Percentiles rank a stretch among this genome's conserved stretches.
phyloP scores from a whole-genome alignment of 1,140 invertebrate species.

The Drosophila trapezifrons region DNA sequence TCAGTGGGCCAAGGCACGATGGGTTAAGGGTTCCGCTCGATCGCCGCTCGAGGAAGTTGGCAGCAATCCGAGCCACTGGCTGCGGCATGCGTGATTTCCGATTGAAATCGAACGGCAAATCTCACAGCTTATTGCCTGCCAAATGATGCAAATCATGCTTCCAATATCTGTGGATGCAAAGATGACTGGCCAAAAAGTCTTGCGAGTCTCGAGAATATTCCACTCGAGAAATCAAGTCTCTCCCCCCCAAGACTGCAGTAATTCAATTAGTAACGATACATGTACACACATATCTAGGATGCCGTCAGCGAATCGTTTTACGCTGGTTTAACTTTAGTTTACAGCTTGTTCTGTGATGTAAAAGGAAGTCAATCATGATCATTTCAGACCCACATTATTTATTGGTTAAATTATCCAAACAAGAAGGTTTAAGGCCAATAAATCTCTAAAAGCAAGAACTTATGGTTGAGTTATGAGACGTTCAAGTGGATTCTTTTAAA shows the following conservation, averaged over 20 bases:
- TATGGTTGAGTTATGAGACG: not conserved
- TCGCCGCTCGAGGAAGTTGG: slow-evolving; percentile 43
- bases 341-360: slow-evolving; percentile 5
- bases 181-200: slow-evolving; percentile 36
- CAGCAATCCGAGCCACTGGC: slow-evolving; percentile 26
- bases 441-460: not conserved
- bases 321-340: slow-evolving; percentile 4
- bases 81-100: slow-evolving; percentile 47
- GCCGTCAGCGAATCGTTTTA: slow-evolving; percentile 5
- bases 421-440: not conserved
- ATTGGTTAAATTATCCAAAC: not conserved
- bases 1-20: slow-evolving; percentile 3
- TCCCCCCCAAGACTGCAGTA: slow-evolving; percentile 23
- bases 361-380: not conserved
- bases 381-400: not conserved
- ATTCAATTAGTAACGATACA: slow-evolving; percentile 25
- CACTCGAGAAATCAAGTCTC: slow-evolving; percentile 25
- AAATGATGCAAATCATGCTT: slow-evolving; percentile 53
- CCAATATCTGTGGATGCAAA: slow-evolving; percentile 29
- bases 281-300: not conserved
- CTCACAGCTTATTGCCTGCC: slow-evolving; percentile 54
- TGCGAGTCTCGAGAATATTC: slow-evolving; percentile 15
- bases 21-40: slow-evolving; percentile 38
- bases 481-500: not conserved
- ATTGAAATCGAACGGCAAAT: slow-evolving; percentile 44